Evolutionary conservation across 2,797 vertebrate species (phyloP), one percentile per base, ranked within the genome.

Genomic region (Sardinella longiceps): DNA sequence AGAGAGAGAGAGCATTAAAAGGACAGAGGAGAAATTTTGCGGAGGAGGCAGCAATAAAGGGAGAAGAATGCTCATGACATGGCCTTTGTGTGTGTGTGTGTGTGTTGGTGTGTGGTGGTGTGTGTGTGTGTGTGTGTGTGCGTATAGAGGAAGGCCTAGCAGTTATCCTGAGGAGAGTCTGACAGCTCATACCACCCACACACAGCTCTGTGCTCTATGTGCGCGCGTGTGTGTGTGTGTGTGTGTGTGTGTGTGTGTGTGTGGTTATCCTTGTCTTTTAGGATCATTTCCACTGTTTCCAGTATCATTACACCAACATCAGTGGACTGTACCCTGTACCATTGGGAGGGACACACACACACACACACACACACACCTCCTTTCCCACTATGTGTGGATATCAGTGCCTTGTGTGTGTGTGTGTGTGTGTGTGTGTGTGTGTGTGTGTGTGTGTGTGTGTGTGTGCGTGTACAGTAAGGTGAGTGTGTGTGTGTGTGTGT

Each of bases 151-250:
- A 70, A 70, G 12, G 5, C 63, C 63, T 15, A 70, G 58, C 58
- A 60, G 4, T 33, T 11, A 7, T 37, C 14, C 30, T 70, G 63
- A 70, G 28, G 1, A 70, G 63, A 70, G 63, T 37, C 28, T 37
- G 63, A 70, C 63, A 70, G 63, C 63, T 70, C 10, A 70, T 33
- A 70, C 25, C 58, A 63, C 58, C 23, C 58, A 63, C 58, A 63
- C 58, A 63, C 58, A n/a, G 14, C 11, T 33, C 63, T 33, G 46
- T 48, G 46, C 46, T 48, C 46, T 48, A n/a, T n/a, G 9, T 43
- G 39, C 5, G 39, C 15, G 45, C 1, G 63, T 77, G 45, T 70
- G 60, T 70, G 23, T 83, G 60, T 77, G 63, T 77, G 82, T 43
- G 37, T 80, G 28, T 56, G 30, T 63, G 82, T 46, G 82, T 46